phyloP scores from a whole-genome alignment of 92 coral and sea anemone species.

The Palythoa caribaeorum region DNA sequence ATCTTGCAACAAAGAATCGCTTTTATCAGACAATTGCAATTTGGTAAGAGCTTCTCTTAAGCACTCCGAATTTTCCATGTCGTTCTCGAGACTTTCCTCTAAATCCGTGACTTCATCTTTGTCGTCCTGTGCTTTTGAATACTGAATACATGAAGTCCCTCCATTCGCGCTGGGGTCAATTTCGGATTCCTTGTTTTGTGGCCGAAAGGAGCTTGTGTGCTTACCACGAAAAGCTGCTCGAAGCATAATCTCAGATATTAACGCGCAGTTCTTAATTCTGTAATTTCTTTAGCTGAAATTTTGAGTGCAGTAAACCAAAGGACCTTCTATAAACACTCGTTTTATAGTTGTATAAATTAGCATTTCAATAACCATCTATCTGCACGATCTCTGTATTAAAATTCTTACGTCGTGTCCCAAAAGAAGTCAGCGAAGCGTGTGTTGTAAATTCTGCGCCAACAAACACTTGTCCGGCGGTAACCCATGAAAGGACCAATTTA shows the following conservation, averaged over 20 bases:
- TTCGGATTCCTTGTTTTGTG: conserved; percentile 27
- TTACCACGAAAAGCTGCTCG: conserved; percentile 75
- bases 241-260: conserved; percentile 44
- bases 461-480: too few relatives aligned
- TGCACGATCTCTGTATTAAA: too few relatives aligned
- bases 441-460: too few relatives aligned
- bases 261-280: not conserved
- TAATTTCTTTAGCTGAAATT: not conserved
- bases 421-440: too few relatives aligned
- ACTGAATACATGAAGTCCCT: not conserved
- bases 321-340: not conserved
- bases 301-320: not conserved
- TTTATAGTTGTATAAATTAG: too few relatives aligned
- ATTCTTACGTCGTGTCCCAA: too few relatives aligned
- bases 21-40: not conserved
- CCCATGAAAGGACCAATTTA: too few relatives aligned
- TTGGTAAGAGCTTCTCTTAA: not conserved
- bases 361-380: too few relatives aligned
- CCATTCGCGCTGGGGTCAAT: conserved; percentile 12
- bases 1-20: conserved; percentile 1
- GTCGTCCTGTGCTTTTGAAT: not conserved
- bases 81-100: not conserved
- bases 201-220: conserved; percentile 43
- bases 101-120: not conserved
- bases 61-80: conserved; percentile 2